Evolutionary conservation across 2,797 vertebrate genomes (phyloP), one percentile per base, ranked within the genome.

Genomic region (Myiothlypis coronata): DNA sequence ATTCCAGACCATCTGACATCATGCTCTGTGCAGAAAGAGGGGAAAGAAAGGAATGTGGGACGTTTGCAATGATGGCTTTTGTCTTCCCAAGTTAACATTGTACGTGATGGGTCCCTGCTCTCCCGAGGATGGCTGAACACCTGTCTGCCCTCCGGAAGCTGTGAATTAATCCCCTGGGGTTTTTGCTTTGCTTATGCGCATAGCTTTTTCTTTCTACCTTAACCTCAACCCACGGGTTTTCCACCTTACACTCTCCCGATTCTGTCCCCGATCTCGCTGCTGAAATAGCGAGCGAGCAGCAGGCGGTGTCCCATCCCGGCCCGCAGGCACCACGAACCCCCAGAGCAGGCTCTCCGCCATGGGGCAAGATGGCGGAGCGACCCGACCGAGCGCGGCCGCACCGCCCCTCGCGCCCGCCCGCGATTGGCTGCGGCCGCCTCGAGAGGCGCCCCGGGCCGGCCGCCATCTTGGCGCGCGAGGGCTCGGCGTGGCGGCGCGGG

Each of bases 401-500:
- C 27, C 28, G 37, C 30, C 30, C 14, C 39, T 12, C 27, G 8
- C 9, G 8, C 50, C n/a, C 4, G 74, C 12, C 37, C 19, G 12
- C 15, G 39, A 91, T 94, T 94, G 94, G 92, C 82, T 84, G 69
- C 8, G 65, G 44, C 53, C 35, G 26, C 37, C 16, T 0, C 12
- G 14, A 41, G 18, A 24, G 21, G 30, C 44, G 30, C 35, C 4
- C 4, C 8, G 53, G 2, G 21, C 21, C 53, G 8, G 35, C 35
- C 1, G 63, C 2, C 5, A 35, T 30, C 12, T 44, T 65, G 43
- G 76, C 19, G 41, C 44, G 63, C 16, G 11, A 14, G 0, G 8
- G 19, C 0, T 0, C 0, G 0, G 11, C 0, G 9, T 0, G 35
- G 11, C 3, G 6, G 20, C 12, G 43, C 34, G 52, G 3, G 63